Base-by-base conservation (phyloP, 1,140 invertebrate species). In the Papilio machaon region DNA sequence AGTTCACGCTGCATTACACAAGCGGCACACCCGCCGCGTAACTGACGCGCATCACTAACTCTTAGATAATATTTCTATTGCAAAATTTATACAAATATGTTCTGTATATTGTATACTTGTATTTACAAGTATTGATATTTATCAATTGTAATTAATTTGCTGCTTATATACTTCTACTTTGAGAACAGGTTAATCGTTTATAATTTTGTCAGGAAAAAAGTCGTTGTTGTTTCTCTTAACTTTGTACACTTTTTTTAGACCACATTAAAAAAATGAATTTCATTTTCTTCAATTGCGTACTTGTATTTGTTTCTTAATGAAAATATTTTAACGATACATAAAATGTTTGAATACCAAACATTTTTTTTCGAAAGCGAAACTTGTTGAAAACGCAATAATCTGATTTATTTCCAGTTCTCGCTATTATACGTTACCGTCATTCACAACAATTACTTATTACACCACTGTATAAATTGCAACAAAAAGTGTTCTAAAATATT, bases 41-140 rank as follows among this genome's bases (percentile, higher is more conserved):
- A 70, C 60, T 64, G 60, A 64, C 30, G 13, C 30, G 64, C 64
- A 70, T 35, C 64, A 15, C 13, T 70, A 15, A 70, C 30, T 70
- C 64, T 70, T 70, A 70, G 23, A 70, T 35, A 70, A 67, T 67
- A 15, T 35, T 60, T 70, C 64, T 70, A 70, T 70, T 70, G 64
- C 30, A 70, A 38, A 38, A 35, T 70, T 70, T 70, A 19, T 19
- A 70, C 11, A 17, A 70, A 70, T 35, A 70, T 70, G 30, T 38
- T 64, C 30, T 8, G 19, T 70, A 35, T 64, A 13, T 52, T 52
- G 10, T 10, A 52, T 52, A 52, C 38, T 43, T 43, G 4, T 43
- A 43, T n/a, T n/a, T n/a, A n/a, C n/a, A n/a, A n/a, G n/a, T n/a
- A n/a, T n/a, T n/a, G n/a, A n/a, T n/a, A n/a, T n/a, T n/a, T 43